A percentile compares a stretch with the other conserved stretches of the same genome.
phyloP scores from a whole-genome alignment of 2,113 vertebrate genomes.

The Bubo bubo region DNA sequence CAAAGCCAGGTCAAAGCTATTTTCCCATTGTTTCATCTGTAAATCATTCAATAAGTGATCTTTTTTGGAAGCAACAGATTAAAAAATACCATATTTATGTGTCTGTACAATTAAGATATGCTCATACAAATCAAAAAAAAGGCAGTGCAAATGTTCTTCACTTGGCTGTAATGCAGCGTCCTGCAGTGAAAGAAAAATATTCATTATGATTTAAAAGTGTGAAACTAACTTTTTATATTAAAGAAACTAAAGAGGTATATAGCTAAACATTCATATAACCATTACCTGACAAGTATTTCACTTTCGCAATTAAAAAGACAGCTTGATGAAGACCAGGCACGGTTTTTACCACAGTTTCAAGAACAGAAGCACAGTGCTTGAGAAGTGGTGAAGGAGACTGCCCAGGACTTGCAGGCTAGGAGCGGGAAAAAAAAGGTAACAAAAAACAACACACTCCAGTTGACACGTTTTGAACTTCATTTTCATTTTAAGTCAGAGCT shows the following conservation, averaged over 20 bases:
- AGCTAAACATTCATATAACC: not conserved
- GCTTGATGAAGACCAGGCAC: conserved; percentile 90
- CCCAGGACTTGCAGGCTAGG: conserved; percentile 82
- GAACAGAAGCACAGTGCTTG: conserved; percentile 84
- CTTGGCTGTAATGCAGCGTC: not conserved
- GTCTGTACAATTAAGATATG: not conserved
- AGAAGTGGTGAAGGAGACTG: conserved; percentile 85
- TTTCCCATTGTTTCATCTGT: not conserved
- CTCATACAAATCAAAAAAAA: not conserved
- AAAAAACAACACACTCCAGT: not conserved
- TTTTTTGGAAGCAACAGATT: not conserved
- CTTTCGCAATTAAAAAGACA: conserved; percentile 88
- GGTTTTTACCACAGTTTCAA: conserved; percentile 90
- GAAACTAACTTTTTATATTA: not conserved
- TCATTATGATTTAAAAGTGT: not conserved
- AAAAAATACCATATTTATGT: not conserved
- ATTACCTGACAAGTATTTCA: conserved; percentile 91
- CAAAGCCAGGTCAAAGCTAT: not conserved
- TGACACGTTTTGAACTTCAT: not conserved
- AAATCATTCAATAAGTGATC: not conserved
- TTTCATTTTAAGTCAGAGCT: not conserved
- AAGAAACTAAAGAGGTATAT: not conserved
- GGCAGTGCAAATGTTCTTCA: not conserved
- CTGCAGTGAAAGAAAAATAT: not conserved
- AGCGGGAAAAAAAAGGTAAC: not conserved